Evolutionary conservation across 2,113 vertebrate species (phyloP), one percentile per base, ranked within the genome.

Genomic region (Calidris pygmaea): DNA sequence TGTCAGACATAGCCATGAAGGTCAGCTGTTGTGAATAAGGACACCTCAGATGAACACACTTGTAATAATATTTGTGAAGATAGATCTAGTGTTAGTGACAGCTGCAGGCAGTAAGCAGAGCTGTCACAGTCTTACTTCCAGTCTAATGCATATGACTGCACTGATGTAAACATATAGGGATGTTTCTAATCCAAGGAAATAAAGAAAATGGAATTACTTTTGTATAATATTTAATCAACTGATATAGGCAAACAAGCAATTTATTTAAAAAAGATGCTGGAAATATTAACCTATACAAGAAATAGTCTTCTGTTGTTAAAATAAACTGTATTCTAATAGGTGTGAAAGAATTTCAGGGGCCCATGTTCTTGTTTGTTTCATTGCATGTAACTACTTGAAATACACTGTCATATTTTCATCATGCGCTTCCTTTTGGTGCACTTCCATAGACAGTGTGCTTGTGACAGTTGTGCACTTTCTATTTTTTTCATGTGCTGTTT

Each of bases 31-130:
- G 89, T 95, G 93, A 94, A 95, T 94, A 95, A 97, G 95, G 94
- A 94, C 87, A 85, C 37, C 95, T 85, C 73, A 97, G 92, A 71
- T 87, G 95, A 93, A 94, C 76, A 92, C 85, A 92, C 86, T 95
- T 97, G 58, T 93, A 90, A 91, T 97, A 95, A 97, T 96, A 91
- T 95, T 98, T 97, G 96, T 92, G 92, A 96, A 97, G 92, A 89
- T 55, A 95, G 79, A 96, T 95, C 77, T 96, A 30, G n/a, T 75
- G 82, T 96, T 95, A 84, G 91, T 96, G 95, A 89, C 94, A 85
- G 80, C 96, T 96, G 89, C 59, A 27, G 62, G 59, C 66, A 91
- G 82, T 47, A 95, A 86, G 93, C 82, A 85, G 85, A 88, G 87
- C 68, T 85, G 66, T 58, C 74, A 50, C 21, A 62, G 27, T 78